Conservation (phyloP, 2,888 invertebrate genomes). For the Ischnus inquisitorius region DNA sequence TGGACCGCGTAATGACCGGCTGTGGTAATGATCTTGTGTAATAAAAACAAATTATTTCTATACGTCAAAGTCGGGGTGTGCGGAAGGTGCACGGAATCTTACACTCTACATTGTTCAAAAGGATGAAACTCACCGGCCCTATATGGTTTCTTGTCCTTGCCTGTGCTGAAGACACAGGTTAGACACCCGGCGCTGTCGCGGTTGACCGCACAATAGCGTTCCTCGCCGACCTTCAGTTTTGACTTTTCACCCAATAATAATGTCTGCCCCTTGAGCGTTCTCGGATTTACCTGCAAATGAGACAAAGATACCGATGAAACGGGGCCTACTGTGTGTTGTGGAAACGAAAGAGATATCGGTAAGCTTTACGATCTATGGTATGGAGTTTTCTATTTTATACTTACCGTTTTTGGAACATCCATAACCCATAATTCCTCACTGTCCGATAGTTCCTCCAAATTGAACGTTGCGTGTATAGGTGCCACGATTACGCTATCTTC, state of each 20-base stretch:
- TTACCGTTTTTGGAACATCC: conserved; percentile 77
- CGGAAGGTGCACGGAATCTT: not conserved
- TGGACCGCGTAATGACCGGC: not conserved
- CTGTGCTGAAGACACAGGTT: conserved; percentile 75
- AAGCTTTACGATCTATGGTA: too few species aligned
- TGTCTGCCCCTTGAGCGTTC: conserved; percentile 72
- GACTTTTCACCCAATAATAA: conserved; percentile 75
- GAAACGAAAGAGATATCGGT: too few species aligned
- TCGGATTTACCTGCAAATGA: conserved; percentile 73
- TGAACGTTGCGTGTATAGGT: conserved; percentile 69
- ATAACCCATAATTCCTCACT: conserved; percentile 79
- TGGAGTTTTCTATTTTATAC: not conserved
- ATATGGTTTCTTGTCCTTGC: conserved; percentile 68
- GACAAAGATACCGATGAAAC: not conserved
- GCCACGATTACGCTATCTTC: conserved; percentile 69
- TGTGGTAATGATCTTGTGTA: too few species aligned
- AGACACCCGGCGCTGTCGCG: conserved; percentile 65
- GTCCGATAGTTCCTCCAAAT: conserved; percentile 74
- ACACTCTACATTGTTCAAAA: not conserved
- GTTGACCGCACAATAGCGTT: conserved; percentile 72
- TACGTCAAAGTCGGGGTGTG: not conserved
- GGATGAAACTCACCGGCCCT: conserved; percentile 72
- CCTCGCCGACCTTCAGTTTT: conserved; percentile 74
- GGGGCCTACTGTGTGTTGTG: not conserved
- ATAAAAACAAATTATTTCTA: too few species aligned